Percentiles rank a stretch among this genome's conserved stretches.
These are phyloP conservation scores for Entomyzon cyanotis DNA, from an alignment of 2,113 vertebrate genomes.

Conservation along the genomic window DNA sequence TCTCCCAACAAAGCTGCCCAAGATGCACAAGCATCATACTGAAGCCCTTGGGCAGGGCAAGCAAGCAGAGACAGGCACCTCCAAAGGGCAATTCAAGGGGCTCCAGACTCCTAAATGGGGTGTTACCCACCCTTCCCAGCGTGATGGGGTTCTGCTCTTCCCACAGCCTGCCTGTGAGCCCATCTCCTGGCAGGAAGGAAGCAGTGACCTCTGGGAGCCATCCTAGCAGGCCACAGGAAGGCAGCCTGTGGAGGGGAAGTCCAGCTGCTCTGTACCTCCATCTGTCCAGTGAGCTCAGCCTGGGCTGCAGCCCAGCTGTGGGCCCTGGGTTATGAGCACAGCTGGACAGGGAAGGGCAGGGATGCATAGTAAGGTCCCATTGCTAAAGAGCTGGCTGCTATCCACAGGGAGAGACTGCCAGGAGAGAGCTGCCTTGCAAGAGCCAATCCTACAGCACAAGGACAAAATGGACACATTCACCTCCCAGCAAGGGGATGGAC, in stretches of 20 bases:
- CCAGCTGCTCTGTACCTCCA: background rate
- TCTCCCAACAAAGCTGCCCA: background rate
- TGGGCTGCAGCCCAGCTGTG: rapidly evolving
- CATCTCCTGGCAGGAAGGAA: slow-evolving; percentile 17
- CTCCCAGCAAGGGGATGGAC: background rate
- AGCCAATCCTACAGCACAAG: background rate
- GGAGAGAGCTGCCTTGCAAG: background rate
- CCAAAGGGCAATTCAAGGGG: rapidly evolving
- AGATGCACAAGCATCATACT: background rate
- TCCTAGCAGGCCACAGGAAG: background rate
- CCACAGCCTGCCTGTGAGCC: background rate
- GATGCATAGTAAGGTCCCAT: background rate
- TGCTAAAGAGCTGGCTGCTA: background rate
- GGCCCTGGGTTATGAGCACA: background rate
- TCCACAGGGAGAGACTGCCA: background rate
- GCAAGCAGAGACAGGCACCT: background rate
- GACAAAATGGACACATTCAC: background rate
- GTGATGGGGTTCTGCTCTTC: background rate
- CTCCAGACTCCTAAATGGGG: background rate
- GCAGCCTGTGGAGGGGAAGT: background rate
- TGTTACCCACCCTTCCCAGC: background rate
- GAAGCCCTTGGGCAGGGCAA: background rate
- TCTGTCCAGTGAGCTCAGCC: background rate
- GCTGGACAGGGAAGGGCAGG: background rate
- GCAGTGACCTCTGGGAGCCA: background rate